Conservation (phyloP, 2,888 invertebrate genomes). For the Amiota mariae region DNA sequence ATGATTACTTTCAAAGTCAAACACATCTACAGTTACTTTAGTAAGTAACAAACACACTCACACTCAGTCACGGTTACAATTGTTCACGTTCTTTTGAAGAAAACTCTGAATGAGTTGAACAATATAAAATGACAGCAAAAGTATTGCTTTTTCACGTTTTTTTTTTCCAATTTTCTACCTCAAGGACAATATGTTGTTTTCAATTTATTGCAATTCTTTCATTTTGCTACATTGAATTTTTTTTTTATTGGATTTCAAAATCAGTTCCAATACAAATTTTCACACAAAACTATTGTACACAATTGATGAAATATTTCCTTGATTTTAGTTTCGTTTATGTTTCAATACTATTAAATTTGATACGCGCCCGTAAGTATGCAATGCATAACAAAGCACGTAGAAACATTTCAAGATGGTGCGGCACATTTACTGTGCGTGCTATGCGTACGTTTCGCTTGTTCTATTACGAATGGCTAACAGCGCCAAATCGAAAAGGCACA, state of each 20-base stretch:
- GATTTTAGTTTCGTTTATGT: background rate
- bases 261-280: background rate
- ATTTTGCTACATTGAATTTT: background rate
- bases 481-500: background rate
- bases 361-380: constrained; percentile 16
- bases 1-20: no score
- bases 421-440: background rate
- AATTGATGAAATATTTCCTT: background rate
- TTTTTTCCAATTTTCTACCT: constrained; percentile 16
- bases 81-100: no score
- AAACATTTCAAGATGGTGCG: background rate
- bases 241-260: background rate
- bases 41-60: no score
- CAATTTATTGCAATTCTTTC: background rate
- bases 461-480: constrained; percentile 15
- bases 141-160: background rate
- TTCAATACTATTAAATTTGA: background rate
- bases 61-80: background rate
- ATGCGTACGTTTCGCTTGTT: constrained; percentile 19
- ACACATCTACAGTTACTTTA: no score
- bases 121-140: no score
- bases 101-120: no score
- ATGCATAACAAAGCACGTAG: background rate
- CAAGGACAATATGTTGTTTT: constrained; percentile 14
- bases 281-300: background rate